These are phyloP conservation scores for Thalpophila matura DNA, from an alignment of 2,888 invertebrate genomes.

Conservation along the genomic window DNA sequence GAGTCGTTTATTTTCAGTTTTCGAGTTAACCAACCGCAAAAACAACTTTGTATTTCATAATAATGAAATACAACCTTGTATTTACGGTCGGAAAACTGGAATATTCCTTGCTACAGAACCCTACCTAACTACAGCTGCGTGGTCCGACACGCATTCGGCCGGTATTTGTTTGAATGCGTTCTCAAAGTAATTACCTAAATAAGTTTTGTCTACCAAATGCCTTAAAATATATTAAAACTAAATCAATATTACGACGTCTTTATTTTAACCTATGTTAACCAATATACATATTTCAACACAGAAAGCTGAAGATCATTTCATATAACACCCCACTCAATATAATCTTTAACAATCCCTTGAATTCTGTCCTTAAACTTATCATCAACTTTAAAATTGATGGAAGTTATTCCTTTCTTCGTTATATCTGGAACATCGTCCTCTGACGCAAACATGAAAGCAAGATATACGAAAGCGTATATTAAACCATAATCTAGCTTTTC, in stretches of 20 bases:
- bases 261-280: conserved; percentile 7
- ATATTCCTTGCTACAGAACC: too few species aligned
- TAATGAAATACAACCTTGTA: too few species aligned
- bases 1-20: too few species aligned
- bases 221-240: background rate
- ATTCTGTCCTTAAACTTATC: conserved; percentile 60
- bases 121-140: too few species aligned
- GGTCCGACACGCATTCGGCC: too few species aligned
- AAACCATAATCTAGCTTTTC: conserved; percentile 71
- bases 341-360: conserved; percentile 66
- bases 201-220: too few species aligned
- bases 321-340: conserved; percentile 46
- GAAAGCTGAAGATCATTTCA: background rate
- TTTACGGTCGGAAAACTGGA: too few species aligned
- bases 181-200: too few species aligned
- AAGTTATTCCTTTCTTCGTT: conserved; percentile 36
- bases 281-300: background rate
- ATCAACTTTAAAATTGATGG: conserved; percentile 55
- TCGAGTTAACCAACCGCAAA: too few species aligned
- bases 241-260: conserved; percentile 3
- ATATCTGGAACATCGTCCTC: conserved; percentile 69
- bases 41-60: too few species aligned
- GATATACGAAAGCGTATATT: conserved; percentile 55
- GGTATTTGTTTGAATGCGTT: too few species aligned
- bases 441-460: conserved; percentile 67